Evolutionary conservation across 2,113 vertebrate genomes (phyloP), one percentile per base, ranked within the genome.

Genomic region (Emberiza fucata): DNA sequence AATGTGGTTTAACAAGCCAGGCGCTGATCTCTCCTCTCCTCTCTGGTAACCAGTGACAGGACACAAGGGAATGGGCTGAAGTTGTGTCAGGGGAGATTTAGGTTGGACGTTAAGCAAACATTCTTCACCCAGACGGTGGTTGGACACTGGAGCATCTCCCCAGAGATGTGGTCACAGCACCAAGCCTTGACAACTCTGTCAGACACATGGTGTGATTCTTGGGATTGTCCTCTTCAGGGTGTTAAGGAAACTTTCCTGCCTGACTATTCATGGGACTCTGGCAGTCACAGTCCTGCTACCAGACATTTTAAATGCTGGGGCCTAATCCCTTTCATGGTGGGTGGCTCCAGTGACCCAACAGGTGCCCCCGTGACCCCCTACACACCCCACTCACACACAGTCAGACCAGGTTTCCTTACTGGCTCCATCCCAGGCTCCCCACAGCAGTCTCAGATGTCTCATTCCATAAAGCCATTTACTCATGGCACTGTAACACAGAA

Each of bases 301-400:
- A 70, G 40, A 28, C 12, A 24, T 40, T 70, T 61, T 63, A 37
- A 48, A 5, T 37, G 19, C 42, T 77, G 56, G 10, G 5, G 42
- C 21, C 0, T 0, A 69, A 76, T 8, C 8, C 25, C 5, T 7
- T 56, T 42, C 35, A 48, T 0, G 0, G 18, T 1, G 2, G 3
- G 12, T 4, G 2, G 25, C 40, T 77, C 40, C 48, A 63, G 22
- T 56, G 63, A 81, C 17, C 51, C 28, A 3, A 17, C 1, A 44
- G 9, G 16, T 40, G 24, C 37, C 20, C 13, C 21, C 8, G 5
- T 45, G 53, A 24, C 23, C 75, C 33, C 28, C 19, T 68, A 45
- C 39, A 45, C 39, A 29, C 20, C 44, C 18, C 33, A 51, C 33
- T 60, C 23, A 45, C 37, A 50, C 44, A 45, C 15, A 11, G 25